Evolutionary conservation across 1,140 invertebrate genomes (phyloP).

Genomic region (Drosophila prosaltans): DNA sequence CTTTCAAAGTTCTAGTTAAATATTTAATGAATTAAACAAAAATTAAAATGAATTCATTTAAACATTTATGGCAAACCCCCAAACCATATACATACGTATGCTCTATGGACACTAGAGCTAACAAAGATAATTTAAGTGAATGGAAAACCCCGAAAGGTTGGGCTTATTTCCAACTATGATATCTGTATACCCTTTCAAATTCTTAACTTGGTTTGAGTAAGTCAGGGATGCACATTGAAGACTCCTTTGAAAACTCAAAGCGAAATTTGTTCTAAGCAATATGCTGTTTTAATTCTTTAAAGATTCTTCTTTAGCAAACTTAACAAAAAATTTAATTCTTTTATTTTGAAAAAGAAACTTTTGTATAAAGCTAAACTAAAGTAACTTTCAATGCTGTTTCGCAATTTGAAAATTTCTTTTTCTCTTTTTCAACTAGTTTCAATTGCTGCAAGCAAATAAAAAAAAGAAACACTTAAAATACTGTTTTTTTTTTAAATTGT

Average conservation of each 20-base stretch:
- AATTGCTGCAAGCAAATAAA: background rate
- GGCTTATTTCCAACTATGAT: background rate
- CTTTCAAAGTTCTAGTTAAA: constrained; percentile 50
- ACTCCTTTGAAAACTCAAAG: no score
- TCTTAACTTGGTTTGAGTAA: no score
- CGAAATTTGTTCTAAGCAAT: no score
- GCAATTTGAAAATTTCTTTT: no score
- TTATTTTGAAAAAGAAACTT: no score
- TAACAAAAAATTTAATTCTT: no score
- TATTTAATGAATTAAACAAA: constrained; percentile 49
- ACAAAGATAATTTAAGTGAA: constrained; percentile 6
- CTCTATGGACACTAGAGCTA: background rate
- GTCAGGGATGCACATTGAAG: no score
- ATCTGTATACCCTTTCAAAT: background rate
- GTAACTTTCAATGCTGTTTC: no score
- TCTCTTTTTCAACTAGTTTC: background rate
- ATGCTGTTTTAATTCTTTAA: no score
- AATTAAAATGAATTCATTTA: constrained; percentile 51
- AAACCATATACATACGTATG: constrained; percentile 13
- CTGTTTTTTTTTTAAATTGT: background rate
- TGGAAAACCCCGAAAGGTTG: background rate
- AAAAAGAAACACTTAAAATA: background rate
- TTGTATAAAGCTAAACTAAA: no score
- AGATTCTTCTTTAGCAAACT: no score
- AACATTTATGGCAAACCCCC: constrained; percentile 36